These are phyloP conservation scores for Hippolais icterina DNA, from an alignment of 2,113 vertebrate species.

Conservation along the genomic window DNA sequence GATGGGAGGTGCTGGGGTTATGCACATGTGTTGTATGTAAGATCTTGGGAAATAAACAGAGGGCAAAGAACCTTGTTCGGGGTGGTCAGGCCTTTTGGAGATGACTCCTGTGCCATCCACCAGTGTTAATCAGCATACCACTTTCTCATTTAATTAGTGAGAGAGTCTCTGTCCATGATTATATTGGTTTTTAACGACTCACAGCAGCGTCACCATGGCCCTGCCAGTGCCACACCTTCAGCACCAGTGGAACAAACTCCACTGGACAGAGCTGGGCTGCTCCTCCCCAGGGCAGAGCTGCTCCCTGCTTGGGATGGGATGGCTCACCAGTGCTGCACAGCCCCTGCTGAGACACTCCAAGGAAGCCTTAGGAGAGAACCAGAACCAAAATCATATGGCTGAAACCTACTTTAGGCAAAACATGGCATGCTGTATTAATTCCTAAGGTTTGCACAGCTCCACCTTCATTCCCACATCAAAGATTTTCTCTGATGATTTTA, in stretches of 20 bases:
- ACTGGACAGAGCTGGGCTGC: background rate
- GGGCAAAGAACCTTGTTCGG: too few species aligned
- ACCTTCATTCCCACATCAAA: background rate
- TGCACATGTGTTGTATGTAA: too few species aligned
- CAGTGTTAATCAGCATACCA: too few species aligned
- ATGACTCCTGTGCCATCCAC: too few species aligned
- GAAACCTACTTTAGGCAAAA: background rate
- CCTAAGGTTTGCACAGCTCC: background rate
- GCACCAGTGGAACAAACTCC: background rate
- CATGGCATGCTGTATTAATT: background rate
- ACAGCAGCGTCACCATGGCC: accelerated
- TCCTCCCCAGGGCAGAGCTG: background rate
- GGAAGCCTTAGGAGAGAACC: background rate
- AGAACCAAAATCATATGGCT: accelerated
- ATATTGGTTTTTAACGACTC: too few species aligned
- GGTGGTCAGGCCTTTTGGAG: too few species aligned
- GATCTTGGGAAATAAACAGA: too few species aligned
- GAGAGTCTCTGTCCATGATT: too few species aligned
- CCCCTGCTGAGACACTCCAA: background rate
- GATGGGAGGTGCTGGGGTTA: too few species aligned
- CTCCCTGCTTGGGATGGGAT: background rate
- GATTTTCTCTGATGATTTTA: background rate
- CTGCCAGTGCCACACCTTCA: background rate
- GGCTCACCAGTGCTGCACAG: background rate
- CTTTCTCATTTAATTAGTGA: too few species aligned